Percentiles rank a stretch among this genome's conserved stretches.
These are phyloP conservation scores for Dasyprocta punctata DNA, from an alignment of 2,113 vertebrate genomes.

Conservation along the genomic window DNA sequence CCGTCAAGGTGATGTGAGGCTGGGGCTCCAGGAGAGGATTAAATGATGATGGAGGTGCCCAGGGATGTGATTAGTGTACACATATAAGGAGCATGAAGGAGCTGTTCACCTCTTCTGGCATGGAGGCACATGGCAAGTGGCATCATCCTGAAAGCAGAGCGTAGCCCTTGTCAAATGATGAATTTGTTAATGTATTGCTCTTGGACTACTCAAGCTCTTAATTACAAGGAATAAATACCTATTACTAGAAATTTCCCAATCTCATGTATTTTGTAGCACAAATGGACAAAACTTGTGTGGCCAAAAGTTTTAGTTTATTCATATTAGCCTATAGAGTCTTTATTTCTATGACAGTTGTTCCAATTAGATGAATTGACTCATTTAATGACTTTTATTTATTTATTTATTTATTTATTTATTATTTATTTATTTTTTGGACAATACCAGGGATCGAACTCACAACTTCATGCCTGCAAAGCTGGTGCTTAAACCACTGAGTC, in stretches of 20 bases:
- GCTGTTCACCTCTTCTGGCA: fast-evolving
- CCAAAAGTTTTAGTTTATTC: background rate
- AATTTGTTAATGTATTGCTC: fast-evolving
- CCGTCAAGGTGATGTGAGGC: background rate
- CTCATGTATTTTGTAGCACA: background rate
- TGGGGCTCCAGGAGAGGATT: background rate
- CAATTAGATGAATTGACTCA: background rate
- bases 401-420: too few relatives aligned
- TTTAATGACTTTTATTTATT: background rate
- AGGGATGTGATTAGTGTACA: background rate
- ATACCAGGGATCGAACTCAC: too few relatives aligned
- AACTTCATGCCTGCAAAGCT: too few relatives aligned
- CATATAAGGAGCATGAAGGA: too few relatives aligned
- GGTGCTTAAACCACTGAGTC: too few relatives aligned
- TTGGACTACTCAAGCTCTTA: background rate
- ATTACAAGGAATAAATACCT: background rate
- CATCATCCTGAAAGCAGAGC: background rate
- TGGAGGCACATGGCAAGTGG: fast-evolving
- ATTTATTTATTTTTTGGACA: too few relatives aligned
- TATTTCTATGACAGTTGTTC: background rate
- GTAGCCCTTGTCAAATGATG: fast-evolving
- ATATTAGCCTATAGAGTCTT: background rate
- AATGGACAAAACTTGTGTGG: background rate
- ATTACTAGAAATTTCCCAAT: too few relatives aligned
- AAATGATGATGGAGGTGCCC: background rate